Conservation (phyloP, 2,113 vertebrate species). For the Bagarius yarrelli region DNA sequence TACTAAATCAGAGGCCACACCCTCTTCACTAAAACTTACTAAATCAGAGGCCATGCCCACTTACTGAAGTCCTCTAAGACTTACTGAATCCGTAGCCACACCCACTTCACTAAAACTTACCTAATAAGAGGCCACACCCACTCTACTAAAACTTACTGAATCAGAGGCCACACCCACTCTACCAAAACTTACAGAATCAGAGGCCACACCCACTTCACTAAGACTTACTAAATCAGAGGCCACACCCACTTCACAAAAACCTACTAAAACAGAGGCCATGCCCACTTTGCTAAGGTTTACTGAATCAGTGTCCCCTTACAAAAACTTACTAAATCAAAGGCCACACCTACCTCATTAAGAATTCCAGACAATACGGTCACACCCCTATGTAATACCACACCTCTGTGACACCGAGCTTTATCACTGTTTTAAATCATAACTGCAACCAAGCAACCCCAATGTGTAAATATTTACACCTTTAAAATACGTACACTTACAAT, state of each 20-base stretch:
- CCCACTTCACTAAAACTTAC: not conserved
- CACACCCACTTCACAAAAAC: not conserved
- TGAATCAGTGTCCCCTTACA: not conserved
- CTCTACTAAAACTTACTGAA: not conserved
- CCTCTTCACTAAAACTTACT: not conserved
- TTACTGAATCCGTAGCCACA: not conserved
- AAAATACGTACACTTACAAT: too few species aligned
- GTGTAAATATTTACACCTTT: not conserved
- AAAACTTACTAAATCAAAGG: not conserved
- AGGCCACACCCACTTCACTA: slow-evolving; percentile 2
- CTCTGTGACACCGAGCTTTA: not conserved
- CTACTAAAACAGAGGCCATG: not conserved
- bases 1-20: not conserved
- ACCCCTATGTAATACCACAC: not conserved
- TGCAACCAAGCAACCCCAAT: not conserved
- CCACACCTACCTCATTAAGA: not conserved
- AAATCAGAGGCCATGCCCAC: not conserved
- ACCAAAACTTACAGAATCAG: slow-evolving; percentile 9
- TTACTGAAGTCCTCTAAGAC: not conserved
- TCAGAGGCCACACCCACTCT: not conserved
- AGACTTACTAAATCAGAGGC: not conserved
- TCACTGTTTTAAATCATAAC: not conserved
- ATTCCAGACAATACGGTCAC: not conserved
- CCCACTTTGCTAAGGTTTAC: not conserved
- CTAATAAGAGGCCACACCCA: not conserved